A percentile compares a stretch with the other conserved stretches of the same genome.
Conservation (phyloP, 2,113 vertebrate genomes). For the Lathamus discolor region DNA sequence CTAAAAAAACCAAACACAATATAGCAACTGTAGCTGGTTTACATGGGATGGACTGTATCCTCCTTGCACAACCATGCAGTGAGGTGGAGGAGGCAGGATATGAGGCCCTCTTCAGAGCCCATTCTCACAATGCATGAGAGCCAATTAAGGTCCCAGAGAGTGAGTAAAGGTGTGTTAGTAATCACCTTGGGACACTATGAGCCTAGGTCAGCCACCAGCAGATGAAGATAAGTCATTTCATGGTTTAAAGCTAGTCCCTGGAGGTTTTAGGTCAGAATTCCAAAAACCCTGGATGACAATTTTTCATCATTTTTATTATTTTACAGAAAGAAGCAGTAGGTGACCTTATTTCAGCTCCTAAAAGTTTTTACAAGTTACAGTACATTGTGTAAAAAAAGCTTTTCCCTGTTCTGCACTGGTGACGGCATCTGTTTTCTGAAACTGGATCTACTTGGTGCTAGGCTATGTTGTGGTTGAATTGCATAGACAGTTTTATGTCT, state of each 20-base stretch:
- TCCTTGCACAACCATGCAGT: not conserved
- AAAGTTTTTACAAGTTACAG: not conserved
- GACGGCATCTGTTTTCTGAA: not conserved
- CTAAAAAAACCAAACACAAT: not conserved
- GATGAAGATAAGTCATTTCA: not conserved
- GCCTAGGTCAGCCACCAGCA: not conserved
- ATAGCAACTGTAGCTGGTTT: not conserved
- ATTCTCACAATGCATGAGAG: not conserved
- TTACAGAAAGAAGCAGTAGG: not conserved
- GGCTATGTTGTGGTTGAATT: not conserved
- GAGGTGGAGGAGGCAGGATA: not conserved
- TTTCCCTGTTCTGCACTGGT: not conserved
- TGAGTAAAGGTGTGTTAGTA: not conserved
- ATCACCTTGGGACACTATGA: not conserved
- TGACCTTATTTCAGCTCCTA: constrained; percentile 19
- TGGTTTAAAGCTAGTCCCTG: not conserved
- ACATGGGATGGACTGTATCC: not conserved
- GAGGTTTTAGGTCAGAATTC: not conserved
- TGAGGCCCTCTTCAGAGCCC: not conserved
- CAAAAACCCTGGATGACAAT: not conserved
- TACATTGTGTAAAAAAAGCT: not conserved
- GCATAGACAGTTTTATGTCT: not conserved
- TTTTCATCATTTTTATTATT: not conserved
- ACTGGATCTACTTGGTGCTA: not conserved
- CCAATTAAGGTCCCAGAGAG: not conserved